These are phyloP conservation scores for Parauchenoglanis ngamensis DNA, from an alignment of 2,797 vertebrate species.

Conservation along the genomic window DNA sequence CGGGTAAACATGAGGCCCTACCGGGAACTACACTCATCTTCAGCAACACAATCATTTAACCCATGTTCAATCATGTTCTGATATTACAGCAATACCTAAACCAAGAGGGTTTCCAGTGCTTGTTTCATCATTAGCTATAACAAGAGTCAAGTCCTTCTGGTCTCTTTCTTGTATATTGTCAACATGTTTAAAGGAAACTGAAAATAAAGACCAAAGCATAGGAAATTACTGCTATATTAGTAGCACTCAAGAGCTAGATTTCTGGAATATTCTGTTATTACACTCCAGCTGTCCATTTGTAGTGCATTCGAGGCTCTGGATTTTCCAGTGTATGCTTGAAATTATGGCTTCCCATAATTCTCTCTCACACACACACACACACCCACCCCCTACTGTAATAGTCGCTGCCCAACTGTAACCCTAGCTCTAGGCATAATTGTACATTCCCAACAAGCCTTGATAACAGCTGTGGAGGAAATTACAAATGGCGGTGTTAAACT, in stretches of 20 bases:
- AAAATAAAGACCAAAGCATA: background rate
- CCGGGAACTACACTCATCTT: slow-evolving; percentile 30
- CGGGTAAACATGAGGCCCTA: slow-evolving; percentile 53
- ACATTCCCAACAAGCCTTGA: background rate
- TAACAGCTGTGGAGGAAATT: background rate
- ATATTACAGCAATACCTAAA: background rate
- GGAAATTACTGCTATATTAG: too few species aligned
- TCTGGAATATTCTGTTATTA: slow-evolving; percentile 21
- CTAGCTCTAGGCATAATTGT: background rate
- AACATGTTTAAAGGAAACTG: background rate
- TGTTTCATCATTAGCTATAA: background rate
- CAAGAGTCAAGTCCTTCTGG: background rate
- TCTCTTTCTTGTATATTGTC: background rate
- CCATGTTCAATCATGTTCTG: background rate
- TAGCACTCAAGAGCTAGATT: background rate
- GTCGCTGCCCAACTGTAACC: background rate
- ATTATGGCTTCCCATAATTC: slow-evolving; percentile 19
- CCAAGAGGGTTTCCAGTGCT: background rate
- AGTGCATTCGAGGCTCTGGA: background rate
- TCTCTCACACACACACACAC: background rate
- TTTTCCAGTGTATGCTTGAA: slow-evolving; percentile 24
- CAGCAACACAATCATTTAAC: background rate
- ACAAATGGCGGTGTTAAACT: background rate
- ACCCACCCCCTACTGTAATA: background rate
- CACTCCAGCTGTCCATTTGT: slow-evolving; percentile 11